Base-by-base conservation (phyloP, 2,888 invertebrate genomes). In the Nomada fucata region DNA sequence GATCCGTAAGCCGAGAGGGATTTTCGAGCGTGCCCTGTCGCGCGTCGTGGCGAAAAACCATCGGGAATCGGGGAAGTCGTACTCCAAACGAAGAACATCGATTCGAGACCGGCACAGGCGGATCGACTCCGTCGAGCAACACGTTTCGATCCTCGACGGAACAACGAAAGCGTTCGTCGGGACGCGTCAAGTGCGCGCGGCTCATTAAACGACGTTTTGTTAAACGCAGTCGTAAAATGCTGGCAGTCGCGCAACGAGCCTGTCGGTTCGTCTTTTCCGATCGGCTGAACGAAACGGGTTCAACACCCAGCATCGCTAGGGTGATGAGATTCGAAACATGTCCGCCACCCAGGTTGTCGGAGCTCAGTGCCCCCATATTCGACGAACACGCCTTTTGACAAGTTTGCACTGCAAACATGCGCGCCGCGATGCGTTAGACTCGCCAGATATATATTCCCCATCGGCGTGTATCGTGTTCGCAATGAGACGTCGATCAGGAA, bases 351-450 rank as follows among this genome's bases (percentile, higher is more conserved):
- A 87, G 70, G 86, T 88, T 82, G 87, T 71, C 86, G 73, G 78
- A 65, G 71, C 76, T 50, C 68, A 23, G 75, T 75, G 78, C 72
- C 81, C 64, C 68, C 74, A 69, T 79, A 67, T 79, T 64, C 74
- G 77, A 81, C 77, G 77, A 78, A 63, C 82, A 84, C 79, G 77
- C 85, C 64, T 82, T 84, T 88, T 90, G 92, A 92, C 92, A 90
- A 90, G 91, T 92, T 92, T 91, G 92, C 91, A 83, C 87, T 83
- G 89, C 86, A 90, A 90, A 90, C 91, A 92, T 91, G 91, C 87
- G 91, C 86, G 90, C 89, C 87, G 84, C 73, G 68, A 55, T 77
- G 71, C 84, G 76, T 87, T 80, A 72, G 75, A 71, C 60, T 57
- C 79, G 87, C 80, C 83, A 80, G 88, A 36, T 52, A 42, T 85